Conservation (phyloP, 1,140 invertebrate species). For the Cardiocondyla obscurior region DNA sequence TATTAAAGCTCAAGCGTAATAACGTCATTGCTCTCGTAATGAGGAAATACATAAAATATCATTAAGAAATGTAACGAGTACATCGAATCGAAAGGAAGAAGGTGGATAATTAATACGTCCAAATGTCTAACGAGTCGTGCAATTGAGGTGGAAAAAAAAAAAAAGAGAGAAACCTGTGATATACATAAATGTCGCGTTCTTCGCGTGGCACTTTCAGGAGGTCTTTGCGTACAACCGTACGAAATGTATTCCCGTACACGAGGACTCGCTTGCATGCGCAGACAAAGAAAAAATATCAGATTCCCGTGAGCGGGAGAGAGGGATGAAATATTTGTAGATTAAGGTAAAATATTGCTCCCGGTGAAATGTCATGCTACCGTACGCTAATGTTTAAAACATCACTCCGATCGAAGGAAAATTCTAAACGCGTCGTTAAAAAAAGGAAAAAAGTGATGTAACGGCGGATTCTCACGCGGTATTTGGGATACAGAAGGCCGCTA, state of each 20-base stretch:
- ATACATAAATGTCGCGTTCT: not conserved
- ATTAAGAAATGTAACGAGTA: not conserved
- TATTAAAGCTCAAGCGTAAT: not conserved
- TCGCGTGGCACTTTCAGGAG: not conserved
- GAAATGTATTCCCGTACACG: constrained; percentile 35
- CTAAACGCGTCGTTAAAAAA: not conserved
- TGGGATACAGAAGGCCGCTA: not conserved
- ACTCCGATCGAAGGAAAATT: not conserved
- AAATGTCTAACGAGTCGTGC: not conserved
- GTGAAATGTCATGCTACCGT: not conserved
- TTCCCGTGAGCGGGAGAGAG: not conserved
- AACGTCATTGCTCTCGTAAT: not conserved
- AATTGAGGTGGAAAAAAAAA: not conserved
- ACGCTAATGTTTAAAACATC: constrained; percentile 40
- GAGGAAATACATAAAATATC: not conserved
- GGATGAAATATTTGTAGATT: constrained; percentile 16
- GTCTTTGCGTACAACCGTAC: constrained; percentile 9
- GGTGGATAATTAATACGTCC: not conserved
- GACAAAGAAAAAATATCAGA: constrained; percentile 18
- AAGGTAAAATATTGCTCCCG: constrained; percentile 26
- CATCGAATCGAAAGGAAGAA: not conserved
- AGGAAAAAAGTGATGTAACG: not conserved
- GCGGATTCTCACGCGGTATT: not conserved
- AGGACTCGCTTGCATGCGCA: not conserved
- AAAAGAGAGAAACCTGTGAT: not conserved